phyloP scores from a whole-genome alignment of 2,797 vertebrate species.

The Linurgus olivaceus region DNA sequence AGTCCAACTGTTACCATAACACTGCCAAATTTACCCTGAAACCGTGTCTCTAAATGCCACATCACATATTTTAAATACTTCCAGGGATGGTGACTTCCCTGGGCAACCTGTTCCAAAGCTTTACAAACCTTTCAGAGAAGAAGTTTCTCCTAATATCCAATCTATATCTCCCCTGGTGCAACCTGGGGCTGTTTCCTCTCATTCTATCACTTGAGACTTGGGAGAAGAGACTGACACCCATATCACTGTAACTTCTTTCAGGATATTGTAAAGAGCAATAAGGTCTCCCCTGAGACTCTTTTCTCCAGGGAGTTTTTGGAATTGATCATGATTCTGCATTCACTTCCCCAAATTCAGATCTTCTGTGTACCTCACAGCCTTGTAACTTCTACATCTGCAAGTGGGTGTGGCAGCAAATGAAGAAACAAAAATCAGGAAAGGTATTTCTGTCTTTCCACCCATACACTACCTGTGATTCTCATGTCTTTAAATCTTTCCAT shows the following conservation, averaged over 20 bases:
- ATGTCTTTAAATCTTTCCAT: not conserved
- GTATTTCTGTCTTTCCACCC: not conserved
- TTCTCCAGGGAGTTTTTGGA: not conserved
- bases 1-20: not conserved
- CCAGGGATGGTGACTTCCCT: not conserved
- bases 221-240: fast-evolving
- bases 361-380: not conserved
- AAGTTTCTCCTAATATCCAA: not conserved
- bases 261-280: not conserved
- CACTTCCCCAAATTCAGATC: not conserved
- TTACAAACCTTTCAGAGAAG: not conserved
- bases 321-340: not conserved
- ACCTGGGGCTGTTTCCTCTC: not conserved
- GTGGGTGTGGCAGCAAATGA: not conserved
- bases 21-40: not conserved
- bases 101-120: not conserved
- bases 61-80: fast-evolving
- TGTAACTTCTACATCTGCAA: not conserved
- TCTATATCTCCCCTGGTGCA: not conserved
- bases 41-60: not conserved
- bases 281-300: not conserved
- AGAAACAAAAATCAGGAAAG: not conserved
- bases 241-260: not conserved
- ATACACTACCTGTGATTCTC: not conserved
- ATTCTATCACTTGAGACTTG: not conserved